Base-by-base conservation (phyloP, 2,888 invertebrate species). In the Acanthosoma haemorrhoidale region DNA sequence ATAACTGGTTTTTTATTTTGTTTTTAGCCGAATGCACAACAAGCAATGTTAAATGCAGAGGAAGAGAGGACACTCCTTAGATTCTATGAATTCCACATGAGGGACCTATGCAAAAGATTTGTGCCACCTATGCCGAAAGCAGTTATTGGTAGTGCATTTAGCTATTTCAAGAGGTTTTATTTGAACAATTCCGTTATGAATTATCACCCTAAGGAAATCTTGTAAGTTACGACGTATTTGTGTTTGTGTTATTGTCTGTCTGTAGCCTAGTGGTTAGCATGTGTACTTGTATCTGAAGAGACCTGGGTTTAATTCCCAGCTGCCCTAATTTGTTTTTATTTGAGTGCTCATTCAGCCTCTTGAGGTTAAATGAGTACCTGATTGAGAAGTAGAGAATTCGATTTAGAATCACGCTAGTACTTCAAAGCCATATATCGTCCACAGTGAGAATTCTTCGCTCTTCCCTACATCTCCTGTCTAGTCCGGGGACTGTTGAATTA, bases 141-240 rank as follows among this genome's bases (percentile, higher is more conserved):
- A 73, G 94, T 96, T 0, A 84, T 92, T 51, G 96, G 95, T 0
- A 97, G 96, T 0, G 91, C 97, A 0, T 90, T 96, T 77, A 91
- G 94, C 76, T 99, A 96, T 79, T 96, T 98, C 79, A 98, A 98
- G 81, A 84, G 99, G 29, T 97, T 98, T 80, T 99, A 96, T 79
- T 83, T 99, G 0, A 85, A 91, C 77, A 96, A 96, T 80, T 96
- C 97, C 0, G 89, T 94, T 0, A 98, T 99, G 97, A 95, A 98
- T 79, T 96, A 91, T 80, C 96, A 96, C 79, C 97, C 98, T 0
- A 96, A 96, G 80, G 96, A 97, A 81, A 94, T 98, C 74, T 84
- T 98, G 85, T 89, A 83, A 79, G 34, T 59, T 60, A 9, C 5
- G 21, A 31, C 8, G 5, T 9, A 4, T n/a, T 31, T 25, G 6